Base-by-base conservation (phyloP, 1,140 invertebrate species). In the Artemia franciscana region DNA sequence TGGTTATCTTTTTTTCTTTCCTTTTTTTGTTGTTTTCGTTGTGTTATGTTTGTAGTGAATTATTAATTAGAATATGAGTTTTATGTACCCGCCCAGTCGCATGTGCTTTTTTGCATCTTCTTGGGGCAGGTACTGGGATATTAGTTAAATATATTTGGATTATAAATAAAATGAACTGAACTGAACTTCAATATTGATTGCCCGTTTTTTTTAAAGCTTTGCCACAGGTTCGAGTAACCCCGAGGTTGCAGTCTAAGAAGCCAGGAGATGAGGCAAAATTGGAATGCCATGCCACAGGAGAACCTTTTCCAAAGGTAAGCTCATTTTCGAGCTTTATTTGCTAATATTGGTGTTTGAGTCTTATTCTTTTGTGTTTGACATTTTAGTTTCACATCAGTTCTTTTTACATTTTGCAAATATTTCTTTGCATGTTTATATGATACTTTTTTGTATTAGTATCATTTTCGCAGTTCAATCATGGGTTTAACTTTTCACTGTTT, bases 271-370 rank as follows among this genome's bases (percentile, higher is more conserved):
- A 82, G 64, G 79, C 81, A 0, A 76, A 75, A 18, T 82, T 84
- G 79, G 79, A 78, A 59, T 84, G 82, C 68, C 80, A 83, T 66
- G 82, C 83, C 2, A 80, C 80, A 5, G 83, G 82, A 5, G 82
- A 84, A 67, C 82, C 82, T 9, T 78, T 82, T 64, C 81, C 81
- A 3, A 77, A 78, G 71, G 77, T 78, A 69, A 69, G 63, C 61
- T 59, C 12, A n/a, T 60, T 60, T 5, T n/a, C 1, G 25, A 58
- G 25, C 21, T 58, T 57, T 58, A 24, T 21, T 59, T 59, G 58
- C 26, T n/a, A 23, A 21, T 12, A 23, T 57, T 12, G 4, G 5
- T 57, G n/a, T n/a, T 5, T 4, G 5, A 12, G 56, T 57, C 24
- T 23, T 57, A 4, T 57, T 57, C 4, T 59, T 59, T 15, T 24